Evolutionary conservation across 2,113 vertebrate species (phyloP).

Genomic region (Struthio camelus): DNA sequence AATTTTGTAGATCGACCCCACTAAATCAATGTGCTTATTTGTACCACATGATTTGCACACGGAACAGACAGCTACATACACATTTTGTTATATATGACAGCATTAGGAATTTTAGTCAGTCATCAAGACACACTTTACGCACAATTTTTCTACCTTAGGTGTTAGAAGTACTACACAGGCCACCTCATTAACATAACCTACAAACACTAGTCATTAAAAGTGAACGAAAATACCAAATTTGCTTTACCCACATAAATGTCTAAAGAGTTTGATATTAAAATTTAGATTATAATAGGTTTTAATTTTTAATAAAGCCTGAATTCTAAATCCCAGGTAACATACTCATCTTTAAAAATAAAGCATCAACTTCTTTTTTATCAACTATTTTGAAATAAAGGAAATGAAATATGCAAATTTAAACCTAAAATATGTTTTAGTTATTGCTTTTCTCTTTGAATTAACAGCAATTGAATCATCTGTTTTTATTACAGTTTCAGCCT

Average conservation of each 20-base stretch:
- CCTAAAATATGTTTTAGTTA: neutral
- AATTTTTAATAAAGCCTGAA: neutral
- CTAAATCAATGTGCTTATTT: neutral
- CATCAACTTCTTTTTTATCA: neutral
- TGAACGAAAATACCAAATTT: neutral
- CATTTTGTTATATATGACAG: neutral
- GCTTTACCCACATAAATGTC: neutral
- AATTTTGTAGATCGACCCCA: neutral
- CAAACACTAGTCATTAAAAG: neutral
- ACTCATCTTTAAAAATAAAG: neutral
- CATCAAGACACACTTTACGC: neutral
- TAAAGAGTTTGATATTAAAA: neutral
- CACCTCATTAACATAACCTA: neutral
- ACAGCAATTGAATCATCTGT: accelerated
- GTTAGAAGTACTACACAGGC: neutral
- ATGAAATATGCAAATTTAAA: neutral
- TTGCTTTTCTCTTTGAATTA: neutral
- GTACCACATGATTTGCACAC: neutral
- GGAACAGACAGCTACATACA: neutral
- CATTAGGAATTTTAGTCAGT: neutral
- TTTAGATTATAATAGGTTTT: neutral
- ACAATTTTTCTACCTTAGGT: neutral
- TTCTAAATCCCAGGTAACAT: neutral
- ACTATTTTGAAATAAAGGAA: neutral
- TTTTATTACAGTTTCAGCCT: neutral